Percentiles rank a stretch among this genome's conserved stretches.
phyloP scores from a whole-genome alignment of 2,888 invertebrate species.

The Lithophane leautieri region DNA sequence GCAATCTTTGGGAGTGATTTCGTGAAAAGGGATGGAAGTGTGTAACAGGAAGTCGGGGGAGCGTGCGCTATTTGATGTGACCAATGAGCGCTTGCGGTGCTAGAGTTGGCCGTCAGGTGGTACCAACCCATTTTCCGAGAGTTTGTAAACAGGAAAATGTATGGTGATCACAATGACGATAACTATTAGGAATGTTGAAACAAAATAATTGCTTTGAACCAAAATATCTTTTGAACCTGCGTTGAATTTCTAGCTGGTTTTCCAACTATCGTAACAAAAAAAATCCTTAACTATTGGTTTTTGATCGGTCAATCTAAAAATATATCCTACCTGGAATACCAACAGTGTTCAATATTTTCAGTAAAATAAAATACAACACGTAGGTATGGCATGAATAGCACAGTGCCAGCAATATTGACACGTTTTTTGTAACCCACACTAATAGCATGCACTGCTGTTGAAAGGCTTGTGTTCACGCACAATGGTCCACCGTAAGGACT shows the following conservation, averaged over 20 bases:
- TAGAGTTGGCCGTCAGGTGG: too few relatives aligned
- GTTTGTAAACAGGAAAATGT: too few relatives aligned
- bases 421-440: too few relatives aligned
- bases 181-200: neutral
- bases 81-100: too few relatives aligned
- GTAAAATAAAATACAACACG: constrained; percentile 19
- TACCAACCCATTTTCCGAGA: too few relatives aligned
- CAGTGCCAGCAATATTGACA: neutral
- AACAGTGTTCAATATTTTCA: constrained; percentile 11
- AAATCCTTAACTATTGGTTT: constrained; percentile 11
- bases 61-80: too few relatives aligned
- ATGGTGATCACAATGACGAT: too few relatives aligned
- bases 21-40: too few relatives aligned
- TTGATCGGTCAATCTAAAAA: constrained; percentile 27
- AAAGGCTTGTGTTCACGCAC: neutral
- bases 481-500: too few relatives aligned
- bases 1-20: too few relatives aligned
- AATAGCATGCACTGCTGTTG: too few relatives aligned
- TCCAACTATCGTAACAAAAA: constrained; percentile 13
- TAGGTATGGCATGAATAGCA: neutral
- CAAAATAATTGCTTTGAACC: neutral
- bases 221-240: constrained; percentile 8
- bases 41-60: too few relatives aligned
- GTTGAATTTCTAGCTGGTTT: neutral
- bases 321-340: neutral